Conservation (phyloP, 2,888 invertebrate species). For the Clivina fossor region DNA sequence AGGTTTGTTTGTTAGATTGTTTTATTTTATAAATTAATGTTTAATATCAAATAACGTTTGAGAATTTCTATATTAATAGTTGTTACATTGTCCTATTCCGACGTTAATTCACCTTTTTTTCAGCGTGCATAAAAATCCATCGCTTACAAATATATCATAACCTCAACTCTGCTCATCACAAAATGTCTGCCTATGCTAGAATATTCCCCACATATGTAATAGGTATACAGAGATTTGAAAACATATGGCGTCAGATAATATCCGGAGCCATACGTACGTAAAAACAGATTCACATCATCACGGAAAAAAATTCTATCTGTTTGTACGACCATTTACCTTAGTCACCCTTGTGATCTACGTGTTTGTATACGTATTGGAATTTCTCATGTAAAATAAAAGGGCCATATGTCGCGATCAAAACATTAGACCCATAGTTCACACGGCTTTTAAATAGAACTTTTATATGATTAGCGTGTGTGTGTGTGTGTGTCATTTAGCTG, state of each 20-base stretch:
- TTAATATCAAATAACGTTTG: background rate
- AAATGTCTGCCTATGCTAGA: too few species aligned
- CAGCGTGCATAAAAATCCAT: too few species aligned
- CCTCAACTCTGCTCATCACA: background rate
- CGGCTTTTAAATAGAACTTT: background rate
- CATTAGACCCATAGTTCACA: slow-evolving; percentile 10
- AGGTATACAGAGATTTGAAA: background rate
- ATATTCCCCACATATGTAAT: too few species aligned
- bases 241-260: background rate
- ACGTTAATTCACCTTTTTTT: too few species aligned
- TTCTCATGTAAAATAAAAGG: background rate
- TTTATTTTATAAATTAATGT: background rate
- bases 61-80: too few species aligned
- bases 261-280: slow-evolving; percentile 1
- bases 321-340: background rate
- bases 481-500: background rate
- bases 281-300: background rate
- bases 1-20: too few species aligned
- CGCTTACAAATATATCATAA: background rate
- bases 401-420: slow-evolving; percentile 4
- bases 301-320: background rate
- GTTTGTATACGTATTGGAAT: too few species aligned
- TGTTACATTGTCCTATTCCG: too few species aligned
- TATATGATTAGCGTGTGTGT: background rate
- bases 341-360: too few species aligned